Evolutionary conservation across 2,797 vertebrate genomes (phyloP).

Genomic region (Sparus aurata): DNA sequence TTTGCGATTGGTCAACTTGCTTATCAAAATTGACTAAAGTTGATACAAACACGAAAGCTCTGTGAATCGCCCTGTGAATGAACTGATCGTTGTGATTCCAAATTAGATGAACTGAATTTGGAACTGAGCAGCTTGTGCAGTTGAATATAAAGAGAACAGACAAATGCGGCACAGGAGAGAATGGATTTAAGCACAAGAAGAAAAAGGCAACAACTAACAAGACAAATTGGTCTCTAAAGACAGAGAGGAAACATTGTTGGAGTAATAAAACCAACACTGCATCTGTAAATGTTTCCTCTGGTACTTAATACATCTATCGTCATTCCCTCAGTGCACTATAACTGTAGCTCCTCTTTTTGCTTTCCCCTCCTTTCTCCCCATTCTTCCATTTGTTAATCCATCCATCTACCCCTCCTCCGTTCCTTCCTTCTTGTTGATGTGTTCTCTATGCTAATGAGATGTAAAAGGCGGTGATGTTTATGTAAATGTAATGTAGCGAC

Average conservation of each 20-base stretch:
- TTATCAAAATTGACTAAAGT: neutral
- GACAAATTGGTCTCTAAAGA: slow-evolving; percentile 48
- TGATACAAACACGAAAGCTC: neutral
- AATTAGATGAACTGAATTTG: neutral
- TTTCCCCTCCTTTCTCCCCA: neutral
- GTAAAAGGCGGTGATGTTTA: slow-evolving; percentile 69
- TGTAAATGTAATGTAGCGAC: slow-evolving; percentile 71
- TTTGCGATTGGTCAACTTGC: neutral
- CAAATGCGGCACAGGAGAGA: slow-evolving; percentile 4
- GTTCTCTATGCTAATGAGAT: slow-evolving; percentile 73
- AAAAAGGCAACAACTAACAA: slow-evolving; percentile 32
- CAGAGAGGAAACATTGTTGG: slow-evolving; percentile 12
- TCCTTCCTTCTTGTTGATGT: slow-evolving; percentile 52
- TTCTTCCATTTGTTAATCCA: slow-evolving; percentile 46
- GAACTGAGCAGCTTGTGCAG: slow-evolving; percentile 1
- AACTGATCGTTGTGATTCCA: neutral
- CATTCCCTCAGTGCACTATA: slow-evolving; percentile 23
- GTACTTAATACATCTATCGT: slow-evolving; percentile 41
- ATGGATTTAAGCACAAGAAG: slow-evolving; percentile 1
- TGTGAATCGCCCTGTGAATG: neutral
- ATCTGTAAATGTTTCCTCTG: slow-evolving; percentile 52
- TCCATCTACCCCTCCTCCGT: slow-evolving; percentile 48
- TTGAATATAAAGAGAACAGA: slow-evolving; percentile 3
- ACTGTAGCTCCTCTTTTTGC: slow-evolving; percentile 24
- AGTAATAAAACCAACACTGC: slow-evolving; percentile 51